phyloP scores from a whole-genome alignment of 2,888 invertebrate genomes.

The Aspidiotus rigidus region DNA sequence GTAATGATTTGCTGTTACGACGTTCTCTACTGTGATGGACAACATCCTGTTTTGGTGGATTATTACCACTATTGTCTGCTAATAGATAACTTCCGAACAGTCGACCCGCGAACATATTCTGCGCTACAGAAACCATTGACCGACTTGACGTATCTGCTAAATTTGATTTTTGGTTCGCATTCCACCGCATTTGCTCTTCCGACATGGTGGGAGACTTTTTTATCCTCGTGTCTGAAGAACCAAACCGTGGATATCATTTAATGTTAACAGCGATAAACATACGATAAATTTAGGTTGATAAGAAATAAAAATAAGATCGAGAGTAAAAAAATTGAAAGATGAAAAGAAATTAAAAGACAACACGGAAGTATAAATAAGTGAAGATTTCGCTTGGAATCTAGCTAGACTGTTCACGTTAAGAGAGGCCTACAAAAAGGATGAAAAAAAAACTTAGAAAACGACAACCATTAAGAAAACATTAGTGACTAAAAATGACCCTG shows the following conservation, averaged over 20 bases:
- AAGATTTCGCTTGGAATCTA: no score
- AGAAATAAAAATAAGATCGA: no score
- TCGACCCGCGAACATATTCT: slow-evolving; percentile 50
- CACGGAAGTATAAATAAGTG: no score
- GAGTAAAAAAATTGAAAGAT: no score
- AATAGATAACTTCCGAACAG: slow-evolving; percentile 26
- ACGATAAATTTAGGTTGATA: no score
- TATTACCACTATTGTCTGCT: slow-evolving; percentile 11
- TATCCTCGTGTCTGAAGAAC: slow-evolving; percentile 12
- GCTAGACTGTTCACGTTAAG: no score
- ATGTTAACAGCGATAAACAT: background rate
- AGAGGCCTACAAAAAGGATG: no score
- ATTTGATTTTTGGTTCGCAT: slow-evolving; percentile 44
- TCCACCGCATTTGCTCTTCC: background rate
- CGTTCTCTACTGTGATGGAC: slow-evolving; percentile 40
- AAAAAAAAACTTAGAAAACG: no score
- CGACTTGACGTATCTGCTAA: slow-evolving; percentile 49
- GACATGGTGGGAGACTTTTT: slow-evolving; percentile 25
- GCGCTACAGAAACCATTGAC: slow-evolving; percentile 51
- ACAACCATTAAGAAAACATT: no score
- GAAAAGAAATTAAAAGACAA: no score
- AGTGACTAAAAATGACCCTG: no score
- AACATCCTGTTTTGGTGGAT: slow-evolving; percentile 6
- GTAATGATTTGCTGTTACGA: slow-evolving; percentile 62
- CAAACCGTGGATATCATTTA: background rate